These are phyloP conservation scores for Tipula lateralis DNA, from an alignment of 2,888 invertebrate genomes.

Conservation along the genomic window DNA sequence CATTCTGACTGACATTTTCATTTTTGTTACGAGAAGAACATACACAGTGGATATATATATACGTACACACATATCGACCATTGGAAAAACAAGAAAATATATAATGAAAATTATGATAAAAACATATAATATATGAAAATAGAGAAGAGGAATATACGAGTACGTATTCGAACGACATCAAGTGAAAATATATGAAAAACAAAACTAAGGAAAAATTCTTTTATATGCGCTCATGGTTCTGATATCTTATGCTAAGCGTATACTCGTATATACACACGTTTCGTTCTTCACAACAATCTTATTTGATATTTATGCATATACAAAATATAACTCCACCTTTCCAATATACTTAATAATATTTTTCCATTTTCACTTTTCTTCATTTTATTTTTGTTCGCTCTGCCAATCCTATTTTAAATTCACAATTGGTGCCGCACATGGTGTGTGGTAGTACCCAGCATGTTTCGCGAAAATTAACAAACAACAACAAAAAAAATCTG, in stretches of 20 bases:
- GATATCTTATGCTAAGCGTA: background rate
- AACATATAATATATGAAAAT: background rate
- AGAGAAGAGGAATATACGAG: background rate
- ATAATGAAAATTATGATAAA: slow-evolving; percentile 1
- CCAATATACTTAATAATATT: background rate
- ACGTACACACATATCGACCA: background rate
- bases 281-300: background rate
- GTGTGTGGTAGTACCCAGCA: background rate
- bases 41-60: background rate
- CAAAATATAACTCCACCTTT: slow-evolving; percentile 24
- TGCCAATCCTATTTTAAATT: background rate
- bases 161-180: slow-evolving; percentile 7
- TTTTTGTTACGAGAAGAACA: background rate
- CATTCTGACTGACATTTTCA: slow-evolving; percentile 30
- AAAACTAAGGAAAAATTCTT: background rate
- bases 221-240: background rate
- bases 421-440: background rate
- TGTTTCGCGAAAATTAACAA: background rate
- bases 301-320: slow-evolving; percentile 24
- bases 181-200: background rate
- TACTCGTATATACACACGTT: background rate
- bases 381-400: background rate
- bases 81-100: background rate
- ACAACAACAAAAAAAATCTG: background rate
- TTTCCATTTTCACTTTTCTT: background rate